These are phyloP conservation scores for Cyclophora punctaria DNA, from an alignment of 2,888 invertebrate genomes.

Conservation along the genomic window DNA sequence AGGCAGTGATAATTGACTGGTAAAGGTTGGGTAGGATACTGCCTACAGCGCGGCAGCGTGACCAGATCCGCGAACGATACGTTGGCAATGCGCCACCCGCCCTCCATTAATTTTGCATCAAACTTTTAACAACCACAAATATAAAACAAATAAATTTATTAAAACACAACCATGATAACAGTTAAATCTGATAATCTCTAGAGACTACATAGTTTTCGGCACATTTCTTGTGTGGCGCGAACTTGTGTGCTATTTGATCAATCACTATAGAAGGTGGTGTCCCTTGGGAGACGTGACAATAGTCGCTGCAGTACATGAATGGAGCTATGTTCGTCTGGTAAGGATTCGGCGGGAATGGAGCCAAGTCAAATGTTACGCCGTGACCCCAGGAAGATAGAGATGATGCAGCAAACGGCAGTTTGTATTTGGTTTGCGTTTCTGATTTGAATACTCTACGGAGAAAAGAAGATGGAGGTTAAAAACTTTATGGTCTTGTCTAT, in stretches of 20 bases:
- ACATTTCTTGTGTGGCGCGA: constrained; percentile 39
- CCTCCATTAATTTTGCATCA: too few species aligned
- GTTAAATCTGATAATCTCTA: constrained; percentile 26
- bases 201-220: constrained; percentile 42
- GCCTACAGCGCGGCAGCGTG: too few species aligned
- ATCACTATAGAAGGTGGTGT: constrained; percentile 53
- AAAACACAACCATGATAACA: not conserved
- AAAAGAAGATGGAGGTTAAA: not conserved
- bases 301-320: constrained; percentile 68
- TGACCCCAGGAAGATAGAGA: constrained; percentile 49
- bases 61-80: too few species aligned
- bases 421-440: constrained; percentile 55
- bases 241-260: constrained; percentile 42
- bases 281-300: constrained; percentile 58
- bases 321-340: constrained; percentile 63
- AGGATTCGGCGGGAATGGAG: constrained; percentile 59
- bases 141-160: too few species aligned
- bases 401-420: constrained; percentile 44
- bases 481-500: not conserved
- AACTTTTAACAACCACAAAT: too few species aligned
- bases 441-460: constrained; percentile 52
- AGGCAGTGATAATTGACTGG: too few species aligned
- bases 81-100: too few species aligned
- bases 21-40: too few species aligned
- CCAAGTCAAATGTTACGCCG: constrained; percentile 50